Evolutionary conservation across 2,113 vertebrate genomes (phyloP).

Genomic region (Microtus richardsoni): DNA sequence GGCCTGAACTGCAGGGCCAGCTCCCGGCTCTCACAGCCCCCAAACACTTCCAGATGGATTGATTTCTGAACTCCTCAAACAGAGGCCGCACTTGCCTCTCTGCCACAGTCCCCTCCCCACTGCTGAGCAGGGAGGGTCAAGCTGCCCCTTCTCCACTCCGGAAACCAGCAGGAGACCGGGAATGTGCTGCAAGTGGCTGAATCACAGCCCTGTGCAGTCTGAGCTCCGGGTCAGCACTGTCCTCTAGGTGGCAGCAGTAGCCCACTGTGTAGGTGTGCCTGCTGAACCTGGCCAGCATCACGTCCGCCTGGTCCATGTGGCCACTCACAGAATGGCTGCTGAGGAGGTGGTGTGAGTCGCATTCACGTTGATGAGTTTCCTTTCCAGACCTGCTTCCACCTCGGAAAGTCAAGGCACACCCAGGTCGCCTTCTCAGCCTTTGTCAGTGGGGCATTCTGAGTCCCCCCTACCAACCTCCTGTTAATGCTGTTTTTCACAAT

Average conservation of each 20-base stretch:
- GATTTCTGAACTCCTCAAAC: slow-evolving; percentile 78
- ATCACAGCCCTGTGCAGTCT: background rate
- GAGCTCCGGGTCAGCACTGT: slow-evolving; percentile 25
- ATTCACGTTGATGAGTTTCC: background rate
- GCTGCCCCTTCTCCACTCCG: slow-evolving; percentile 51
- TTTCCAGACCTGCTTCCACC: background rate
- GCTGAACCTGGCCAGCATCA: background rate
- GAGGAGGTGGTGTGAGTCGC: background rate
- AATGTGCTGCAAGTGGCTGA: slow-evolving; percentile 51
- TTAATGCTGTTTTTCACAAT: background rate
- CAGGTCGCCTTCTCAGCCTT: slow-evolving; percentile 1
- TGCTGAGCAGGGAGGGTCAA: slow-evolving; percentile 36
- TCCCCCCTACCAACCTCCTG: background rate
- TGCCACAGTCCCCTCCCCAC: slow-evolving; percentile 64
- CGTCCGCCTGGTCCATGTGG: background rate
- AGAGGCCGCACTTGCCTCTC: slow-evolving; percentile 59
- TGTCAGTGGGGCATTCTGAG: background rate
- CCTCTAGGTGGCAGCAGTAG: slow-evolving; percentile 72
- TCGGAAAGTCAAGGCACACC: background rate
- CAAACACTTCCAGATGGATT: slow-evolving; percentile 79
- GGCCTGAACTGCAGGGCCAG: slow-evolving; percentile 71
- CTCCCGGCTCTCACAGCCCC: slow-evolving; percentile 65
- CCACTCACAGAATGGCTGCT: background rate
- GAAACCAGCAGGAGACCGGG: slow-evolving; percentile 72
- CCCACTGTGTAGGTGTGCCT: background rate